These are phyloP conservation scores for Phrynocephalus vlangalii DNA, from an alignment of 2,797 vertebrate species.

Conservation along the genomic window DNA sequence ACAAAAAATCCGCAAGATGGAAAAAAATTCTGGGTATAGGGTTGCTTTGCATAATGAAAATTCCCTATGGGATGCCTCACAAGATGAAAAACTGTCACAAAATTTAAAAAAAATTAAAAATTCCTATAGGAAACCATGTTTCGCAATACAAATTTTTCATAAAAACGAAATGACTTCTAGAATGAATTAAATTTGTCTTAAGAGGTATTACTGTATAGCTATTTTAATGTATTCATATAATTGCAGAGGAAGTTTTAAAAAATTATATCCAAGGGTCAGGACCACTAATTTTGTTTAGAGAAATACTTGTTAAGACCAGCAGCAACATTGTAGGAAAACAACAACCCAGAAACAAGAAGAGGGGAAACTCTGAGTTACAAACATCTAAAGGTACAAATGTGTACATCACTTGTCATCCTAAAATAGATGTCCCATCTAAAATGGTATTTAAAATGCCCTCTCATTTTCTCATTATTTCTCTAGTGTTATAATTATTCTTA, in stretches of 20 bases:
- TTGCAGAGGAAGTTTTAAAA: background rate
- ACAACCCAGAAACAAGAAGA: background rate
- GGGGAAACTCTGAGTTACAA: background rate
- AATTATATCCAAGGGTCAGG: background rate
- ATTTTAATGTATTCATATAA: background rate
- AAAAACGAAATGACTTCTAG: too few species aligned
- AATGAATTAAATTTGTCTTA: too few species aligned
- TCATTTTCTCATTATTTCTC: conserved; percentile 9
- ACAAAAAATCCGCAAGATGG: too few species aligned
- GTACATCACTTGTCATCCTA: background rate
- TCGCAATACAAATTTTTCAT: too few species aligned
- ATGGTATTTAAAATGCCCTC: conserved; percentile 17
- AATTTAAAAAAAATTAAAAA: too few species aligned
- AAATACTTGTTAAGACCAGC: background rate
- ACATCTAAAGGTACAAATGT: background rate
- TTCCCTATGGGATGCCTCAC: too few species aligned
- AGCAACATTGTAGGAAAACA: conserved; percentile 19
- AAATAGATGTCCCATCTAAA: conserved; percentile 24
- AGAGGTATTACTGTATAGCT: too few species aligned
- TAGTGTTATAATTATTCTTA: background rate
- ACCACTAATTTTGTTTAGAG: background rate
- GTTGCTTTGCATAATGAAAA: too few species aligned
- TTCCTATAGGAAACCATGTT: too few species aligned
- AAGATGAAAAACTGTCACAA: too few species aligned
- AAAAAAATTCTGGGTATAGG: too few species aligned